A percentile compares a stretch with the other conserved stretches of the same genome.
Evolutionary conservation across 2,797 vertebrate species (phyloP).

Genomic region (Babyrousa celebensis): DNA sequence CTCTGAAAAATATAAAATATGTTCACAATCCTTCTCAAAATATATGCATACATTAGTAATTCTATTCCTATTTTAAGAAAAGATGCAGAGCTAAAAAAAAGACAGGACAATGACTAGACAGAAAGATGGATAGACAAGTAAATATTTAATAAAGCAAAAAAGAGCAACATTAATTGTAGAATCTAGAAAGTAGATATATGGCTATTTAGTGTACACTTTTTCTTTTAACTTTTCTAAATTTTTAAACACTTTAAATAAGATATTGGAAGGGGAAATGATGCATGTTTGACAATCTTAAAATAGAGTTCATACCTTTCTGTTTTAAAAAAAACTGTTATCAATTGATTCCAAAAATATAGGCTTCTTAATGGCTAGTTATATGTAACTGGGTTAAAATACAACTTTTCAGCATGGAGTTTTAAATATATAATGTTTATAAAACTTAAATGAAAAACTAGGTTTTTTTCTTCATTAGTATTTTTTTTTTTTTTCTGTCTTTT

Average conservation of each 20-base stretch:
- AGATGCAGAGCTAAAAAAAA: background rate
- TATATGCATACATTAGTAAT: background rate
- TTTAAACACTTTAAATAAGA: slow-evolving; percentile 14
- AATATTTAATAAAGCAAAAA: slow-evolving; percentile 36
- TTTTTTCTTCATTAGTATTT: slow-evolving; percentile 14
- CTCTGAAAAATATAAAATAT: slow-evolving; percentile 18
- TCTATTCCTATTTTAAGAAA: slow-evolving; percentile 9
- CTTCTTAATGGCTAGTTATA: background rate
- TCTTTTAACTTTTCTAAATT: background rate
- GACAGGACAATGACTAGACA: background rate
- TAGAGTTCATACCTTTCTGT: background rate
- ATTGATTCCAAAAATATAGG: background rate
- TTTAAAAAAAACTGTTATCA: background rate
- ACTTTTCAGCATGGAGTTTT: background rate
- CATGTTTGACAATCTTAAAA: background rate
- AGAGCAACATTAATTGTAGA: background rate
- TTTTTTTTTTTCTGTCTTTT: background rate
- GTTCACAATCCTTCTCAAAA: slow-evolving; percentile 31
- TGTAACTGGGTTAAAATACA: background rate
- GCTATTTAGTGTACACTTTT: background rate
- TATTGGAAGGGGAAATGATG: background rate
- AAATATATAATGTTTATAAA: background rate
- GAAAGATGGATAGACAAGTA: background rate
- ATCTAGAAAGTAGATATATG: background rate
- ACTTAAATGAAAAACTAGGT: background rate